Evolutionary conservation across 2,797 vertebrate species (phyloP), one percentile per base, ranked within the genome.

Genomic region (Darevskia nairensis): DNA sequence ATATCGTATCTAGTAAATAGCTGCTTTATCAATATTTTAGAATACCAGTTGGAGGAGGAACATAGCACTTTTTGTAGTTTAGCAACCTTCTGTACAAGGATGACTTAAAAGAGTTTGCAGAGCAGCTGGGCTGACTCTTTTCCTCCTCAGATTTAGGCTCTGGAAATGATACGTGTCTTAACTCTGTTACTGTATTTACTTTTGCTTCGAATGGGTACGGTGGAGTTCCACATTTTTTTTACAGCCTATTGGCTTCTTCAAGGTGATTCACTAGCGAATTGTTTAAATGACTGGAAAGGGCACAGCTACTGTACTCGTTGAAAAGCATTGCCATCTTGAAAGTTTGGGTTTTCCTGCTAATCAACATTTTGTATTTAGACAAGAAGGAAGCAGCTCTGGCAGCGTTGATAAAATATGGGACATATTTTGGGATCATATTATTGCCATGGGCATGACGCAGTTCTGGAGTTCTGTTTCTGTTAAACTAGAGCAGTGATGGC

Each of bases 11-110:
- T 59, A 61, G 71, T 90, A 84, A 85, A 80, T 61, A 92, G 64
- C 88, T 87, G 84, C 46, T 90, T 94, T 86, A 92, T 89, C 80
- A 85, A 88, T 92, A 91, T 91, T 94, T 94, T 87, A 88, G 72
- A 77, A 7, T 6, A 80, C 81, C 25, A 68, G 17, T 59, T 88
- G 44, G n/a, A 90, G 44, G 35, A 91, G 69, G 88, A 93, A 86
- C 41, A 84, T n/a, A 83, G 50, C 5, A 64, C 8, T 2, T 8
- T 85, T 91, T 84, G 76, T 29, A 68, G 13, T 68, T 87, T 87
- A 64, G 76, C 55, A 84, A 87, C 61, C 5, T 90, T 82, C 81
- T 44, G 2, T 71, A 80, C n/a, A 86, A 92, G n/a, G 8, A 41
- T 44, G 2, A 3, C 19, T 61, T 0, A 0, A 74, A 81, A 69